phyloP scores from a whole-genome alignment of 2,113 vertebrate genomes.

The Anguilla japonica region DNA sequence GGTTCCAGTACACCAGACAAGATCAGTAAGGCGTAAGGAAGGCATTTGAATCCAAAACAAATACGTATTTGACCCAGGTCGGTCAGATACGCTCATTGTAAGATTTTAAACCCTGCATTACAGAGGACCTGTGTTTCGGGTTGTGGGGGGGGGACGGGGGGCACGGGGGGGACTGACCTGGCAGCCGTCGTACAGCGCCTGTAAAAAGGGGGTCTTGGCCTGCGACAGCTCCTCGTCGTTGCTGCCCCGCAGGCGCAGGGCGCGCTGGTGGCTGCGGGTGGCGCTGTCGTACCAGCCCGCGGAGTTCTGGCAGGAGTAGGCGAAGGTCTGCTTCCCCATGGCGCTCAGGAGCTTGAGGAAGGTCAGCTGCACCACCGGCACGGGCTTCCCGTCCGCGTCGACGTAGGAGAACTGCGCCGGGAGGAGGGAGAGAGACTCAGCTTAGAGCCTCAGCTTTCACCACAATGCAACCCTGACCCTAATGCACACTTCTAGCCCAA shows the following conservation, averaged over 20 bases:
- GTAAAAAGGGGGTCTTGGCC: conserved; percentile 68
- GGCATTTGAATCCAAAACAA: too few relatives aligned
- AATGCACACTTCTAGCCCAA: too few relatives aligned
- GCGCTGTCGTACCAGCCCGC: conserved; percentile 80
- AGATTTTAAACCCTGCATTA: too few relatives aligned
- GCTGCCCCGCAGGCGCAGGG: conserved; percentile 75
- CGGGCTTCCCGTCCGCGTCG: conserved; percentile 75
- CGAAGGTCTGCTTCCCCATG: conserved; percentile 78
- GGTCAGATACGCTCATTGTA: too few relatives aligned
- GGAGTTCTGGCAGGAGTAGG: conserved; percentile 81
- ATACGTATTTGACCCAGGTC: too few relatives aligned
- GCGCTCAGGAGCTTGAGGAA: conserved; percentile 89
- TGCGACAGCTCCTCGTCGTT: conserved; percentile 80
- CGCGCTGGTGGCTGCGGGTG: conserved; percentile 60
- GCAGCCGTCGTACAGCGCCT: conserved; percentile 78
- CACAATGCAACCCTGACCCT: too few relatives aligned
- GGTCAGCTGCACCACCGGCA: conserved; percentile 84
- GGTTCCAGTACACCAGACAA: too few relatives aligned
- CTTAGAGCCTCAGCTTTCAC: background rate
- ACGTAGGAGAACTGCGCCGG: conserved; percentile 80
- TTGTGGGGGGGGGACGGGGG: too few relatives aligned
- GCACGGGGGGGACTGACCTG: conserved; percentile 66
- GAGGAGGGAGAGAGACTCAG: background rate
- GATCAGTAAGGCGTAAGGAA: too few relatives aligned
- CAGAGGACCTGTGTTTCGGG: too few relatives aligned